Evolutionary conservation across 2,113 vertebrate genomes (phyloP), one percentile per base, ranked within the genome.

Genomic region (Salvelinus alpinus): DNA sequence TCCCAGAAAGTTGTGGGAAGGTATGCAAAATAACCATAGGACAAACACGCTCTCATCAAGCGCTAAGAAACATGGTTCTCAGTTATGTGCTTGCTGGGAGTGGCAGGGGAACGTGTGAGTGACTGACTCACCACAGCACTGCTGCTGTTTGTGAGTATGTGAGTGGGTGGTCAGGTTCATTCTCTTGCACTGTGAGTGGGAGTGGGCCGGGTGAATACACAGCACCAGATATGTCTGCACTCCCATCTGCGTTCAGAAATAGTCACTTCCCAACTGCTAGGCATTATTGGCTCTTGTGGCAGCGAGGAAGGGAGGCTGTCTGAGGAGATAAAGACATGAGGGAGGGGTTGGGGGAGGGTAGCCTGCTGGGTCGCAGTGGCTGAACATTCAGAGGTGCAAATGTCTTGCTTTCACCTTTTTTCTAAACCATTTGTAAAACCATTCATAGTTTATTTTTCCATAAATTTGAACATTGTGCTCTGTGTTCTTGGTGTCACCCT

Each of bases 101-200:
- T 44, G 38, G 38, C 38, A 18, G 51, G 3, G 51, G 51, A 14
- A 18, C 2, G 4, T 66, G n/a, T 66, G 24, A 29, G 27, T 66
- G 47, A 64, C 84, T 89, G 88, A 89, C 72, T 89, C 88, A 92
- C 71, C 69, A 80, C 60, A 18, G 51, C 31, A 18, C 64, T 66
- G 64, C 5, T 29, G 31, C 27, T 72, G 82, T 51, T 14, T 51
- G 48, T 51, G 79, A 9, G 6, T 14, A 4, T 9, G 59, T 73
- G 88, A 87, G 91, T 91, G 88, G 91, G 89, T 83, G 91, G 87
- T 81, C 86, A 88, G 85, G 88, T 88, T 86, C 22, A 84, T 82
- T 84, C 84, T 54, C 84, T 85, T 78, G 5, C 66, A 68, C 27
- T 84, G 38, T n/a, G 20, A 82, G 83, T 81, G 62, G 25, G 64